Base-by-base conservation (phyloP, 2,888 invertebrate genomes). In the Agriopis leucophaearia region DNA sequence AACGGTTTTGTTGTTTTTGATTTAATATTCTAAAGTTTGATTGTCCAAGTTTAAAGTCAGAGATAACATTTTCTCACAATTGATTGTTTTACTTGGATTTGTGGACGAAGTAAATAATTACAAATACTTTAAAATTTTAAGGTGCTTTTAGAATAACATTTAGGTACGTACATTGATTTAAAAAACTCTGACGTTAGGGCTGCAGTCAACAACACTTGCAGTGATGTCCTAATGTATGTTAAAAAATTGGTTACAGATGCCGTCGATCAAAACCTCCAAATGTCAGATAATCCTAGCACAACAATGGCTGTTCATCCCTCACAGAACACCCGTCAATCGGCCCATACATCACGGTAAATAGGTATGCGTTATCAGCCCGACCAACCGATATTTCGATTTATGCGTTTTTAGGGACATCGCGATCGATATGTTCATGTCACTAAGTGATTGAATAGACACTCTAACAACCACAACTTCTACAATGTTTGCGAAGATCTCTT, bases 351-450 rank as follows among this genome's bases (percentile, higher is more conserved):
- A 74, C 57, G 60, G 70, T 72, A 64, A 64, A 68, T 82, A 27
- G 27, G 27, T 27, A 82, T 79, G 68, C 75, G 79, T 79, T 85
- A 83, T 86, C 86, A 76, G 70, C 76, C 78, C 74, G 77, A 78
- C 77, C 77, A 71, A 74, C 77, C 81, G 81, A 81, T 81, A 82
- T 82, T 80, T 81, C 83, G 85, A 88, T 87, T 85, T 88, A 87
- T 86, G 84, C 73, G 85, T 83, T 85, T 88, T 27, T 85, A 86
- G 81, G 72, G 76, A 62, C 61, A 74, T 72, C 69, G 64, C 71
- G 45, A 67, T 48, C 47, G 69, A 76, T 78, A 78, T 79, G 75
- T 75, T 75, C 73, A 76, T 77, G 74, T 69, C 66, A 56, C 35
- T 50, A n/a, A 59, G 64, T 63, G 70, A 70, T 57, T 56, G 60